These are phyloP conservation scores for Meles meles DNA, from an alignment of 2,113 vertebrate genomes.

Conservation along the genomic window DNA sequence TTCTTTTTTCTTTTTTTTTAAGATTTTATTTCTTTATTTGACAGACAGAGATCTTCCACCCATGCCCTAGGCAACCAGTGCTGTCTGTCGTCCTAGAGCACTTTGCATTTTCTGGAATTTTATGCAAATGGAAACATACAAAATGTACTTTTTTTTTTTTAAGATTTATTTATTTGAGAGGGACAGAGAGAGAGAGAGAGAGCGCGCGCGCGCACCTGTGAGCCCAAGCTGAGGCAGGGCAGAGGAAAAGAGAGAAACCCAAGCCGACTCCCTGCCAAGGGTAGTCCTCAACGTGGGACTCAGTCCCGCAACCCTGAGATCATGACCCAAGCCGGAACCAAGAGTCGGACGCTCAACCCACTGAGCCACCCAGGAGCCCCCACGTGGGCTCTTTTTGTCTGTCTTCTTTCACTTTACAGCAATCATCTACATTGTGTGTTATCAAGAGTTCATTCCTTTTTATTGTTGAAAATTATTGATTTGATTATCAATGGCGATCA, in stretches of 20 bases:
- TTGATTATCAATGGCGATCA: background rate
- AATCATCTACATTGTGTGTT: background rate
- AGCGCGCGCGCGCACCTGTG: no score
- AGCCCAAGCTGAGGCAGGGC: background rate
- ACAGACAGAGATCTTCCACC: no score
- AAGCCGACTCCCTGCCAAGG: background rate
- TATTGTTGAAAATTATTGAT: constrained; percentile 2
- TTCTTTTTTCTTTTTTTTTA: no score
- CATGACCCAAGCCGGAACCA: background rate
- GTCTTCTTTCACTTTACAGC: background rate
- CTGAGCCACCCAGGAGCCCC: background rate
- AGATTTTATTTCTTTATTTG: no score
- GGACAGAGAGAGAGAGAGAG: background rate
- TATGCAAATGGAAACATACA: background rate
- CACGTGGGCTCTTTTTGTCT: background rate
- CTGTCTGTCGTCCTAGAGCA: background rate
- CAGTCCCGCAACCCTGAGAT: background rate
- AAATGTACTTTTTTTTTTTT: background rate
- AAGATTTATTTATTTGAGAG: background rate
- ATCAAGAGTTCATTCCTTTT: background rate
- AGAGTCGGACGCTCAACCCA: background rate
- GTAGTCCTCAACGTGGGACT: background rate
- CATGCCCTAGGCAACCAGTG: background rate
- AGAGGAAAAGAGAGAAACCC: background rate
- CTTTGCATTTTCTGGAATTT: constrained; percentile 21